Evolutionary conservation across 2,113 vertebrate species (phyloP), one percentile per base, ranked within the genome.

Genomic region (Chaetura pelagica): DNA sequence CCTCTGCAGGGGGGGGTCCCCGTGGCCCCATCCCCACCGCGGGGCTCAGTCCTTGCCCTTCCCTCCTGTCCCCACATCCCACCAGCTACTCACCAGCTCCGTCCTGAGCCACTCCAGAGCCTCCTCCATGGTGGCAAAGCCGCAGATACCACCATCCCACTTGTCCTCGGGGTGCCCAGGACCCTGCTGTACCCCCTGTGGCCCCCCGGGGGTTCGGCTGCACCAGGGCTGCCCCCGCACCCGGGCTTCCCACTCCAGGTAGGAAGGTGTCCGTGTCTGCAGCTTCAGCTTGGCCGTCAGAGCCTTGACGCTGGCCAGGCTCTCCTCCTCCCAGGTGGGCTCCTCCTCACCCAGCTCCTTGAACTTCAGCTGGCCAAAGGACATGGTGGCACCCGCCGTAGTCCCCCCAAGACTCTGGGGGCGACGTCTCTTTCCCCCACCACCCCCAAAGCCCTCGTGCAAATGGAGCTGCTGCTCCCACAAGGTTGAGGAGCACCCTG

Each of bases 191-290:
- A 89, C 97, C 27, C 97, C 98, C 75, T 95, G 86, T 1, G 97
- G 64, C 10, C 77, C 94, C 22, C 2, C 15, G 0, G 86, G 40
- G 63, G 72, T 32, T 24, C 17, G 58, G 4, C 96, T 93, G 40
- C 22, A 62, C 99, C 99, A 99, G 54, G 98, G 97, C 58, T 97
- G 97, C 29, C 98, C 98, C 96, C 98, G 97, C 4, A 99, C 93
- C 15, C 93, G 97, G n/a, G 99, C 98, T 10, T 99, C 98, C 99
- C 99, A 99, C 96, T 99, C 99, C 88, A 99, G 95, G 61, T 99
- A 99, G 2, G 99, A 99, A 1, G 99, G 99, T 85, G 99, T 96
- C 76, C 99, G 98, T 0, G 99, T 99, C 96, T 99, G 98, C 34
- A 99, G 83, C 92, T 99, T 99, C 93, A 99, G 97, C 94, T 99